Percentiles rank a stretch among this genome's conserved stretches.
These are phyloP conservation scores for Pampus argenteus DNA, from an alignment of 2,797 vertebrate genomes.

Conservation along the genomic window DNA sequence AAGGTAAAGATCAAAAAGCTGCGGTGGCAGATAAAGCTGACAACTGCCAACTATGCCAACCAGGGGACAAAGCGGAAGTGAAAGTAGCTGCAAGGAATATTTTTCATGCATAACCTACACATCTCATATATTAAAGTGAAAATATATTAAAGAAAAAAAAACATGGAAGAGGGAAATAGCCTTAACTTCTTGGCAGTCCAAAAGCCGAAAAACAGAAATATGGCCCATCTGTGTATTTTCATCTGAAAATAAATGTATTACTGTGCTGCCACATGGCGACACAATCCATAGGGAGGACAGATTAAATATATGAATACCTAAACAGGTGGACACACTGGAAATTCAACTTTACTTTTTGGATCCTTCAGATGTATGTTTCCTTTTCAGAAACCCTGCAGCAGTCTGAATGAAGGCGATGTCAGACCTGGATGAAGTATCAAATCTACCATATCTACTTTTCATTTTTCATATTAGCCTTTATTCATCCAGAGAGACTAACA, in stretches of 20 bases:
- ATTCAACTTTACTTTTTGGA: conserved; percentile 36
- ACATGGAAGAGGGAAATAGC: not conserved
- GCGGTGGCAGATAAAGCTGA: conserved; percentile 65
- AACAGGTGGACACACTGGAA: conserved; percentile 49
- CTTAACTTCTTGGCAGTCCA: not conserved
- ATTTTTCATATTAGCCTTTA: conserved; percentile 41
- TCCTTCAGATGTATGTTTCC: conserved; percentile 15
- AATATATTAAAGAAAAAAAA: conserved; percentile 1
- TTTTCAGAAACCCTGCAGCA: conserved; percentile 24
- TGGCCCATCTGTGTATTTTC: conserved; percentile 28
- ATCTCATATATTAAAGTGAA: conserved; percentile 20
- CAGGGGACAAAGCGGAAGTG: conserved; percentile 4
- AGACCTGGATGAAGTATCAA: conserved; percentile 23
- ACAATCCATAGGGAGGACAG: conserved; percentile 4
- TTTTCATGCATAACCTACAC: conserved; percentile 43
- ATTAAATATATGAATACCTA: conserved; percentile 59
- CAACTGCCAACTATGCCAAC: conserved; percentile 49
- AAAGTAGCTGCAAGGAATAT: conserved; percentile 44
- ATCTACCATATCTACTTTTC: conserved; percentile 33
- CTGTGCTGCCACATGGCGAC: conserved; percentile 13
- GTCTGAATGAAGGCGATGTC: conserved; percentile 37
- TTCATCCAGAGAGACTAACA: conserved; percentile 15
- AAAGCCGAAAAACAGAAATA: conserved; percentile 16
- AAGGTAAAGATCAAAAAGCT: conserved; percentile 61
- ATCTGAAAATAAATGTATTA: conserved; percentile 37